Percentiles rank a stretch among this genome's conserved stretches.
Conservation (phyloP, 2,888 invertebrate genomes). For the Ophioninae sp. region DNA sequence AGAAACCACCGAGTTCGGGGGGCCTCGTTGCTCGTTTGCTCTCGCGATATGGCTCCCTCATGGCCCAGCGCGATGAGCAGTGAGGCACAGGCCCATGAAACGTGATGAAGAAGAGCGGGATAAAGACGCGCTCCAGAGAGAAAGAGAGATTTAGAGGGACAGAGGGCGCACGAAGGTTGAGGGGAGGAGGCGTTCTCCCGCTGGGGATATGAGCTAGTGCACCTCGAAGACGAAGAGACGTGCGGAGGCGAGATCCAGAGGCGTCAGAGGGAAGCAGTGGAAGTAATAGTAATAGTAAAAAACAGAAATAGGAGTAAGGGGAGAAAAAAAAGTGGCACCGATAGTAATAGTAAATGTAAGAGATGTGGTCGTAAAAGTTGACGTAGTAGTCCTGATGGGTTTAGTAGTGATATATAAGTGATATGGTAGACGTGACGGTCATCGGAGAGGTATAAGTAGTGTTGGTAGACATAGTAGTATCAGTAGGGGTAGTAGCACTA, state of each 20-base stretch:
- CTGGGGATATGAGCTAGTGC: conserved; percentile 24
- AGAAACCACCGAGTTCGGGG: not conserved
- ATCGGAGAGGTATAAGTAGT: too few relatives aligned
- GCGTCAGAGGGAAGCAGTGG: conserved; percentile 29
- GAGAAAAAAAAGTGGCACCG: conserved; percentile 6
- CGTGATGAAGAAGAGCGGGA: conserved; percentile 22
- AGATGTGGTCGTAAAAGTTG: conserved; percentile 59
- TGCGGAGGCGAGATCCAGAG: conserved; percentile 27
- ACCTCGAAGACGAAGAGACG: conserved; percentile 11
- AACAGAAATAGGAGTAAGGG: conserved; percentile 19
- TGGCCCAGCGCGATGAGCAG: conserved; percentile 22
- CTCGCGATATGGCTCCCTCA: conserved; percentile 18
- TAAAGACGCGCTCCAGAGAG: conserved; percentile 13
- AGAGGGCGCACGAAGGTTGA: conserved; percentile 22
- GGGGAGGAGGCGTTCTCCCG: conserved; percentile 32
- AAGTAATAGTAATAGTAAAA: conserved; percentile 17
- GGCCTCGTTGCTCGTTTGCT: conserved; percentile 39
- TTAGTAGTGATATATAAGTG: too few relatives aligned
- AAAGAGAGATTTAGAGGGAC: conserved; percentile 28
- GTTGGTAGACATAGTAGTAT: conserved; percentile 16
- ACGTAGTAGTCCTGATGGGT: too few relatives aligned
- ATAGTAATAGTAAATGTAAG: conserved; percentile 14
- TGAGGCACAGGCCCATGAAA: too few relatives aligned
- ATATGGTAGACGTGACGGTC: too few relatives aligned
- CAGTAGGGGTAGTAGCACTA: conserved; percentile 22